A percentile compares a stretch with the other conserved stretches of the same genome.
phyloP scores from a whole-genome alignment of 2,113 vertebrate genomes.

The Passer montanus region DNA sequence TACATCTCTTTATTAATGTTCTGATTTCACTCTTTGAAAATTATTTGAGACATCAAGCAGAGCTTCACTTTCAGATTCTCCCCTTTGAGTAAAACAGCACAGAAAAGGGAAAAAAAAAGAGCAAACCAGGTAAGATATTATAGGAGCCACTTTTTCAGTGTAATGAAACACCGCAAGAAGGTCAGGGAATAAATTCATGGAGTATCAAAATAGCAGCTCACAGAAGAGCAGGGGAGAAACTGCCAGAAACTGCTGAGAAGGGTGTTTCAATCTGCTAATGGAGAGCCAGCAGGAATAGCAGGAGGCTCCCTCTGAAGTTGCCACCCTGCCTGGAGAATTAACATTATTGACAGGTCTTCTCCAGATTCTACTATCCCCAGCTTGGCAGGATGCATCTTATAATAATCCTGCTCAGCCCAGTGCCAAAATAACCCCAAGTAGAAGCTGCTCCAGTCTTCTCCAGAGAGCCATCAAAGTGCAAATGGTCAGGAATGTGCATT shows the following conservation, averaged over 20 bases:
- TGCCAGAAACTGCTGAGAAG: background rate
- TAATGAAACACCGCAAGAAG: background rate
- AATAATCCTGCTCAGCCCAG: background rate
- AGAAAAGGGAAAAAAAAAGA: background rate
- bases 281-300: background rate
- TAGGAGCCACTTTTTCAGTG: background rate
- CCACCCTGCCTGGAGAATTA: background rate
- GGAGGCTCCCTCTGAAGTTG: background rate
- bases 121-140: background rate
- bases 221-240: background rate
- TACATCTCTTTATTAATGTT: background rate
- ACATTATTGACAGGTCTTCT: background rate
- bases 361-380: background rate
- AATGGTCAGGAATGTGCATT: background rate
- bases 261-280: background rate
- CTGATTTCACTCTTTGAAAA: background rate
- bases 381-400: background rate
- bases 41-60: background rate
- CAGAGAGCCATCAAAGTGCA: background rate
- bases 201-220: background rate
- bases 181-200: background rate
- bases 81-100: background rate
- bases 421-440: background rate
- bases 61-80: background rate
- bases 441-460: background rate